A percentile compares a stretch with the other conserved stretches of the same genome.
Conservation (phyloP, 2,797 vertebrate genomes). For the Cichlasoma orientale region DNA sequence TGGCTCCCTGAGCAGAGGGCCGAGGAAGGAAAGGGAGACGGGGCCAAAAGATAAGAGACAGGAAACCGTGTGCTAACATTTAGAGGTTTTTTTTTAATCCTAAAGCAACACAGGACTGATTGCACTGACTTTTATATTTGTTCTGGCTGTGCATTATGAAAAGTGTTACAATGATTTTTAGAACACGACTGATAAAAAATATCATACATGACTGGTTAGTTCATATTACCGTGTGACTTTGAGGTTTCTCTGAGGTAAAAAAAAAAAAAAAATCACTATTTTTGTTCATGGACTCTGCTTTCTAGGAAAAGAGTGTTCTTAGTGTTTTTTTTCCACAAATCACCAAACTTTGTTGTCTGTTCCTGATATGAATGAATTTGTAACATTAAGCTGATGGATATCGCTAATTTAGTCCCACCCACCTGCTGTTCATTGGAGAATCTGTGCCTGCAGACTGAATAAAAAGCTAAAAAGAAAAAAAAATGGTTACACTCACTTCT, state of each 20-base stretch:
- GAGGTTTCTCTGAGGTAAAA: no score
- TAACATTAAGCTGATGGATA: background rate
- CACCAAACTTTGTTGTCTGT: background rate
- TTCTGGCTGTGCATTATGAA: background rate
- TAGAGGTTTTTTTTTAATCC: background rate
- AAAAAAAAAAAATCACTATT: no score
- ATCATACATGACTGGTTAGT: no score
- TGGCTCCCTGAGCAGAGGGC: conserved; percentile 85
- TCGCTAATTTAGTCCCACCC: background rate
- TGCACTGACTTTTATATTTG: background rate
- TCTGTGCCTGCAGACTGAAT: background rate
- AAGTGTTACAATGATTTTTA: background rate
- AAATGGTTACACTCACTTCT: conserved; percentile 75
- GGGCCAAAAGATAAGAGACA: background rate
- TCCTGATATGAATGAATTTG: background rate
- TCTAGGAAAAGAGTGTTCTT: no score
- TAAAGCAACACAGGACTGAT: background rate
- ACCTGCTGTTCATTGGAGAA: background rate
- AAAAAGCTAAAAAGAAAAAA: background rate
- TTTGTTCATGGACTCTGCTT: no score
- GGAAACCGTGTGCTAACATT: background rate
- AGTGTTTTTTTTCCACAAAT: background rate
- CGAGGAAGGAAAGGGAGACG: background rate
- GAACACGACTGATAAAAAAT: no score
- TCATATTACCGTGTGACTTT: no score